These are phyloP conservation scores for Graptemys geographica DNA, from an alignment of 2,797 vertebrate genomes.

Conservation along the genomic window DNA sequence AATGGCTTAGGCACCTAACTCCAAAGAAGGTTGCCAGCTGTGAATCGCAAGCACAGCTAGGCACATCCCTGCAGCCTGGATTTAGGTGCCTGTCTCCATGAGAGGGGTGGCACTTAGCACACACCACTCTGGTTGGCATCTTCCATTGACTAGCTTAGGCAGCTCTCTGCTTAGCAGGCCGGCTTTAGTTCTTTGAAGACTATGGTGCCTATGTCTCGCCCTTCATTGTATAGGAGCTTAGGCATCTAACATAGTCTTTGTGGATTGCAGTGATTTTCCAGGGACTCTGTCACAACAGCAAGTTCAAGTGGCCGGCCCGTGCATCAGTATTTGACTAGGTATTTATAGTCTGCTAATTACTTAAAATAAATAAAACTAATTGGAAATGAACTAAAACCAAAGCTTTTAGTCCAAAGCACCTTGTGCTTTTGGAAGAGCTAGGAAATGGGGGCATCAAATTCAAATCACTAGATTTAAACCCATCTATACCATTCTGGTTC, in stretches of 20 bases:
- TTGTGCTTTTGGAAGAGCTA: background rate
- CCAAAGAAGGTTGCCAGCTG: background rate
- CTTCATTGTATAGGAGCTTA: background rate
- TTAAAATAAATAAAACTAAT: background rate
- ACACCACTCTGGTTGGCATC: background rate
- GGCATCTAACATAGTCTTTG: background rate
- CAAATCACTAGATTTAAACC: too few relatives aligned
- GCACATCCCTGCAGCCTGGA: background rate
- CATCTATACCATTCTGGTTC: background rate
- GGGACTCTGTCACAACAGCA: background rate
- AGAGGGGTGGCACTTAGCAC: too few relatives aligned
- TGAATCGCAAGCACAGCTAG: background rate
- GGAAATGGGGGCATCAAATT: background rate
- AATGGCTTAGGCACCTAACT: background rate
- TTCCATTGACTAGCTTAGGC: background rate
- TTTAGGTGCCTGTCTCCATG: background rate
- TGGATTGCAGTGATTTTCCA: background rate
- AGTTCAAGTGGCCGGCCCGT: background rate
- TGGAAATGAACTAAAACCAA: background rate
- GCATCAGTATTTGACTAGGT: background rate
- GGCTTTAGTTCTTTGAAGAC: background rate
- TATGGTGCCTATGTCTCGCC: background rate
- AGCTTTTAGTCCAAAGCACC: too few relatives aligned
- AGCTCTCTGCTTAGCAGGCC: background rate
- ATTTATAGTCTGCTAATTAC: background rate